A percentile compares a stretch with the other conserved stretches of the same genome.
phyloP scores from a whole-genome alignment of 2,113 vertebrate species.

The Corvus moneduloides region DNA sequence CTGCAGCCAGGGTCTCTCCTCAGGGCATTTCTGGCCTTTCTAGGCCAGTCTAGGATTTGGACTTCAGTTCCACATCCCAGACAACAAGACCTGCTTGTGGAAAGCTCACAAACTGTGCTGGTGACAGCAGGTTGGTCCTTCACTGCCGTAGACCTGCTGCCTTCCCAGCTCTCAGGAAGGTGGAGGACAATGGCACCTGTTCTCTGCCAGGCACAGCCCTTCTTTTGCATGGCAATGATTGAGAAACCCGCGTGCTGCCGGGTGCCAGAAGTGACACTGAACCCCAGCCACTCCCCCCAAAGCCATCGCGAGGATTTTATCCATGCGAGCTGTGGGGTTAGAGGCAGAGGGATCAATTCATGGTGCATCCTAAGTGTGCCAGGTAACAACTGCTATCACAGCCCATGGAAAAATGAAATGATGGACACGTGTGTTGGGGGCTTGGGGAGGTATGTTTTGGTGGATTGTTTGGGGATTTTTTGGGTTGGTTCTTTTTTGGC shows the following conservation, averaged over 20 bases:
- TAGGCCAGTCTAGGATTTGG: background rate
- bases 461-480: background rate
- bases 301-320: background rate
- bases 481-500: background rate
- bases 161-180: background rate
- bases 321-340: background rate
- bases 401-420: background rate
- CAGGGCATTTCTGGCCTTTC: background rate
- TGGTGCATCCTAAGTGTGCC: background rate
- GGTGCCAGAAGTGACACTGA: background rate
- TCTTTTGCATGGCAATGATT: background rate
- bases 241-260: rapidly evolving
- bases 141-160: rapidly evolving
- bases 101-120: background rate
- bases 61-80: background rate
- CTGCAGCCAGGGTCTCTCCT: background rate
- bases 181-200: rapidly evolving
- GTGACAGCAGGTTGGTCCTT: background rate
- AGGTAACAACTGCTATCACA: background rate
- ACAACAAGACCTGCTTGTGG: background rate
- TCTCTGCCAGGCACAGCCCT: background rate
- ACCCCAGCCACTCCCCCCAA: background rate
- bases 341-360: background rate
- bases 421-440: rapidly evolving
- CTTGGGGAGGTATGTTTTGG: background rate